phyloP scores from a whole-genome alignment of 2,113 vertebrate species.

The Oryctolagus cuniculus region mOryCun1.1 NC_091435.1:139771001-139771500 shows the following conservation, averaged over 20 bases:
- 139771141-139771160: conserved; percentile 5
- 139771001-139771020: not conserved
- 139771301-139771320: not conserved
- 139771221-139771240: not conserved
- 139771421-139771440: not conserved
- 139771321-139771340: not conserved
- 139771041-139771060: conserved; percentile 6
- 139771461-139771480: conserved; percentile 18
- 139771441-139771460: not conserved
- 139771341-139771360: not conserved
- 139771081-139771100: not conserved
- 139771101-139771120: conserved; percentile 10
- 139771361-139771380: not conserved
- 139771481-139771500: not conserved
- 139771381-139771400: not conserved
- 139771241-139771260: not conserved
- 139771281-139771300: not conserved
- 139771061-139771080: conserved; percentile 41
- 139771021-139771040: not conserved
- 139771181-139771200: not conserved
- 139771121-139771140: not conserved
- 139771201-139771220: not conserved
- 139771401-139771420: not conserved
- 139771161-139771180: not conserved
- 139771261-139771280: not conserved